Base-by-base conservation (phyloP, 2,113 vertebrate species). In the Poecile atricapillus region DNA sequence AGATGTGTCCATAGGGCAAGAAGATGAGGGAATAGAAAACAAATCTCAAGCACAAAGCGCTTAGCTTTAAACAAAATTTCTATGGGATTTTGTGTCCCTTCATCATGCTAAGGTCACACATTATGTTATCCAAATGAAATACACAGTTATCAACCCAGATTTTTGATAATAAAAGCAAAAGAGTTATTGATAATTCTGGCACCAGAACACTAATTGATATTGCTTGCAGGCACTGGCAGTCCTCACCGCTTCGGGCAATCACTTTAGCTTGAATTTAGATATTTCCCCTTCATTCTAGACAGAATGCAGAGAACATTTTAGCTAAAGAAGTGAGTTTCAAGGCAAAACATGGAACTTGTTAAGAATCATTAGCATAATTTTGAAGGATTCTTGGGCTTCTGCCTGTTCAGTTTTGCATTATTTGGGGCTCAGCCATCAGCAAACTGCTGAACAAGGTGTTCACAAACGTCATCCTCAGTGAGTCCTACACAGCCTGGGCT, bases 351-450 rank as follows among this genome's bases (percentile, higher is more conserved):
- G 47, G 53, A 89, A 87, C 59, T 94, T 52, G 74, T 75, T 93
- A 84, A 75, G 31, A 69, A 79, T 31, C 55, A 87, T 92, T 58
- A 92, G 47, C 94, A 86, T 77, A 70, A 89, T 67, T 91, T 52
- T 92, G 83, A 93, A 82, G 89, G 89, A 75, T 94, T 94, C 81
- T 84, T 94, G 87, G 83, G 83, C n/a, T 94, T n/a, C 58, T 94
- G 91, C 93, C 93, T 78, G 56, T 3, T 92, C 64, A 41, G 68
- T 41, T 91, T 83, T 75, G 69, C 77, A 41, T 87, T 56, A 43
- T 71, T 33, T 87, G 87, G 87, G 77, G 46, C 83, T 94, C 83
- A 82, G 94, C 80, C 91, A 92, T 27, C 69, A 47, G 74, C 89
- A 85, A 60, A 60, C 20, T 76, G 82, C 76, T 68, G 87, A 81